Evolutionary conservation across 2,113 vertebrate species (phyloP).

Genomic region (Paraplagusia blochii): DNA sequence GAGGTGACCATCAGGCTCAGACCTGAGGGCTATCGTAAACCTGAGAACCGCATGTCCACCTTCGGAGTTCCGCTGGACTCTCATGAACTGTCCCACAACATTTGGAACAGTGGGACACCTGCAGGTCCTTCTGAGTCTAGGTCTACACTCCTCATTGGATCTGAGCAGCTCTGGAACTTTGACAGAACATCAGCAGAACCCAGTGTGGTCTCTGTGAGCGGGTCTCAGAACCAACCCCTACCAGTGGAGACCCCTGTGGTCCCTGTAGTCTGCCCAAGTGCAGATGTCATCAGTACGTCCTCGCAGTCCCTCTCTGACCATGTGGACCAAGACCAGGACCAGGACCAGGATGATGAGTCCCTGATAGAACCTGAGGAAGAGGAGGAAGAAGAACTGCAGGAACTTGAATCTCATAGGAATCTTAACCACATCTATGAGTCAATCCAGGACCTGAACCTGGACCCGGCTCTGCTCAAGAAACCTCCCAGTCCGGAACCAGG

Average conservation of each 20-base stretch:
- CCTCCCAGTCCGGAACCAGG: slow-evolving; percentile 10
- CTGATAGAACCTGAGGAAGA: slow-evolving; percentile 28
- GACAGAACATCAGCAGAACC: too few relatives aligned
- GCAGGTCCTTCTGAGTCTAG: background rate
- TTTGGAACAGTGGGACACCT: background rate
- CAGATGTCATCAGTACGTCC: background rate
- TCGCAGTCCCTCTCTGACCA: too few relatives aligned
- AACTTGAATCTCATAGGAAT: slow-evolving; percentile 10
- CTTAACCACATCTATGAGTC: slow-evolving; percentile 79
- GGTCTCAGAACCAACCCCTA: slow-evolving; percentile 27
- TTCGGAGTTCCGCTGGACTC: slow-evolving; percentile 70
- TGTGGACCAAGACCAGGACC: too few relatives aligned
- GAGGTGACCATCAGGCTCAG: slow-evolving; percentile 69
- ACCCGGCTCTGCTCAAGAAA: slow-evolving; percentile 45
- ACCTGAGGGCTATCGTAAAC: slow-evolving; percentile 48
- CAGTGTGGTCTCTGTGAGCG: too few relatives aligned
- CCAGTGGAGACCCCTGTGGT: slow-evolving; percentile 60
- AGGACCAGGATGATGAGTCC: slow-evolving; percentile 17
- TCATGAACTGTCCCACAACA: slow-evolving; percentile 29
- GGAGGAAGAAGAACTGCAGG: slow-evolving; percentile 27
- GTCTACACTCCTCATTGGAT: background rate
- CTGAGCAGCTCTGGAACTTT: background rate
- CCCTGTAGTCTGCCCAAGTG: slow-evolving; percentile 17
- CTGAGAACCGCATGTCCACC: slow-evolving; percentile 78
- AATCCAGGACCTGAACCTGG: slow-evolving; percentile 70